Evolutionary conservation across 2,113 vertebrate species (phyloP), one percentile per base, ranked within the genome.

Genomic region (Acanthochromis polyacanthus): DNA sequence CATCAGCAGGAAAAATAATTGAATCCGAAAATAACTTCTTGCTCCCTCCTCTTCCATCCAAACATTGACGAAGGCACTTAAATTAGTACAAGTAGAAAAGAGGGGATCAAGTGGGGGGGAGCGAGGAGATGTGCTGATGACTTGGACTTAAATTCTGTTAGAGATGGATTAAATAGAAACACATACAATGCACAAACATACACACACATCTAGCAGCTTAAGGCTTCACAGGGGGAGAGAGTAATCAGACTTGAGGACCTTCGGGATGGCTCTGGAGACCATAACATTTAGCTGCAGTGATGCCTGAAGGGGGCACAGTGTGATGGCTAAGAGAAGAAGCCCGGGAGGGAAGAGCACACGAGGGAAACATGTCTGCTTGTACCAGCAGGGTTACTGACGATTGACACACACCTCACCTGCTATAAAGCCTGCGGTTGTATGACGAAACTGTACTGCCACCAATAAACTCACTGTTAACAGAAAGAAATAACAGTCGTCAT

Each of bases 1-100:
- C 71, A 86, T 91, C 86, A 89, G 90, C 90, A 89, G 72, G 67
- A 87, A 88, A 88, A 85, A 89, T 91, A 88, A 89, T 84, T 86
- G 81, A 78, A 83, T 86, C 86, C 83, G 70, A 90, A 90, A 91
- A 91, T 89, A 91, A 80, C 84, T 75, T 74, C 61, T 52, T 66
- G 59, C 78, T 74, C 62, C 79, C 83, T 71, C 65, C 52, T 48
- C 60, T 57, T 40, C 23, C 12, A 22, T 40, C 28, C 71, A 76
- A 83, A 71, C 63, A 81, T 14, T 4, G 64, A 68, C 62, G 40
- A 62, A 71, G 63, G 32, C 55, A 62, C 48, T 75, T 64, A 69
- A 72, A 80, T 38, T 76, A 85, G 52, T 56, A 51, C n/a, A 48
- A 74, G 66, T 23, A n/a, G 32, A 50, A 51, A 57, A 40, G 68